A percentile compares a stretch with the other conserved stretches of the same genome.
Conservation (phyloP, 2,797 vertebrate genomes). For the Australoheros facetus region DNA sequence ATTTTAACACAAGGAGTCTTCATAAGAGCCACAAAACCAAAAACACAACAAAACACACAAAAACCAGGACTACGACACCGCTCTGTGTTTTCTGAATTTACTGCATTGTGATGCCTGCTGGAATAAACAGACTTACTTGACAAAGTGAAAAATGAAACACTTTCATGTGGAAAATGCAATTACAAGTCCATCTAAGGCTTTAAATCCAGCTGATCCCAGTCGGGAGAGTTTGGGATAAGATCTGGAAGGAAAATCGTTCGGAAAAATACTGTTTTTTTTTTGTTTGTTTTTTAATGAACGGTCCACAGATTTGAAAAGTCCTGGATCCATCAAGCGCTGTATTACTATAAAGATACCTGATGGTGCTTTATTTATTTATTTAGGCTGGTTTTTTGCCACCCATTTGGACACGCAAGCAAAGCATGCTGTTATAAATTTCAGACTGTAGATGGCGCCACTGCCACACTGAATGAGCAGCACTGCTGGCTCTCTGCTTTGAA, state of each 20-base stretch:
- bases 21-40: not conserved
- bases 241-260: not conserved
- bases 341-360: not conserved
- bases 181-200: too few relatives aligned
- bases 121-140: too few relatives aligned
- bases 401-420: not conserved
- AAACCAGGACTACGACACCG: not conserved
- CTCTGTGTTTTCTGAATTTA: not conserved
- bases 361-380: not conserved
- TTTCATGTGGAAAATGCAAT: too few relatives aligned
- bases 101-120: not conserved
- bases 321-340: not conserved
- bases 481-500: not conserved
- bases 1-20: not conserved
- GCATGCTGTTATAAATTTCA: not conserved
- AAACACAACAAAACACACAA: too few relatives aligned
- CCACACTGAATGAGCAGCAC: slow-evolving; percentile 5
- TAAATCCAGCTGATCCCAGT: not conserved
- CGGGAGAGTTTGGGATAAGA: not conserved
- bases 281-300: not conserved
- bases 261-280: not conserved
- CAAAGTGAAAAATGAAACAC: too few relatives aligned
- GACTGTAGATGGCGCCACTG: slow-evolving; percentile 49
- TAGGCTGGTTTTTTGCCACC: not conserved
- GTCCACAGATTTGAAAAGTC: not conserved